A percentile compares a stretch with the other conserved stretches of the same genome.
Conservation (phyloP, 2,113 vertebrate genomes). For the Arizona elegans region DNA sequence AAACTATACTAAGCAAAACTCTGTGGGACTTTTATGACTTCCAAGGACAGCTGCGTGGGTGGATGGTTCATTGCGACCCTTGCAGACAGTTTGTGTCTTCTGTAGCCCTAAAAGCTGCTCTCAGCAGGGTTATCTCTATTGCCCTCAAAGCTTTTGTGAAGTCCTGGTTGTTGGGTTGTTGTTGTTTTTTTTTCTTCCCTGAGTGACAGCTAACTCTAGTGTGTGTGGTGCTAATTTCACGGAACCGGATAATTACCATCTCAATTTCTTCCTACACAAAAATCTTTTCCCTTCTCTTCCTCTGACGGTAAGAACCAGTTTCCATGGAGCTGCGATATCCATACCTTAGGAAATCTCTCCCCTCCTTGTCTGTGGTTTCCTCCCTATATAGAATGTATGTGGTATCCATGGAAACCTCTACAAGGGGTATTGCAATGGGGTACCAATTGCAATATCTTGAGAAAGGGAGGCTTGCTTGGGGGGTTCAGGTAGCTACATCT, state of each 20-base stretch:
- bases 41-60: too few species aligned
- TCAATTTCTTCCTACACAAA: constrained; percentile 43
- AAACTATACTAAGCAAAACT: too few species aligned
- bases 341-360: constrained; percentile 53
- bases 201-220: neutral
- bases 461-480: neutral
- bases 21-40: too few species aligned
- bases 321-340: constrained; percentile 62
- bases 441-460: neutral
- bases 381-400: constrained; percentile 63
- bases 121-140: too few species aligned
- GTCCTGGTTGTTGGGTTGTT: too few species aligned
- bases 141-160: too few species aligned
- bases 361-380: constrained; percentile 10
- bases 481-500: neutral
- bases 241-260: neutral
- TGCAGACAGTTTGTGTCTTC: too few species aligned
- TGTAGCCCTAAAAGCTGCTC: too few species aligned
- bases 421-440: neutral
- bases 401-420: constrained; percentile 70
- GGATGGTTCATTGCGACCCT: too few species aligned
- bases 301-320: constrained; percentile 51
- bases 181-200: too few species aligned
- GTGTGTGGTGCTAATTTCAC: constrained; percentile 14
- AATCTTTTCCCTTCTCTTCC: neutral